These are phyloP conservation scores for Chymomyza procnemis DNA, from an alignment of 2,888 invertebrate species.

Conservation along the genomic window DNA sequence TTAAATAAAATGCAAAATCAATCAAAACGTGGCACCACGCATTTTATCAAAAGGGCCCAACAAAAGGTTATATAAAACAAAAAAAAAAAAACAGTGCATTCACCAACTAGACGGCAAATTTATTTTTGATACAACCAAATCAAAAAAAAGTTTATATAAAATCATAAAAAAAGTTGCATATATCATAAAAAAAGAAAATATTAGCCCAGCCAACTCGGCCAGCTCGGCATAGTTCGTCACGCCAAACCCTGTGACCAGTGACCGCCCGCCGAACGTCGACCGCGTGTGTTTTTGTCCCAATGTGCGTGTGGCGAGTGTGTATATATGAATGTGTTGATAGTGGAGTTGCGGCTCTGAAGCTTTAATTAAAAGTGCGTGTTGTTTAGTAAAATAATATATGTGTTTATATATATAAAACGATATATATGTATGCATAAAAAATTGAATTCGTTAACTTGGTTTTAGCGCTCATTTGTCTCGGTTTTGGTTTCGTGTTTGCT, in stretches of 20 bases:
- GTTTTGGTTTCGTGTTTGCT: not conserved
- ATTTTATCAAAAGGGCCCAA: conserved; percentile 2
- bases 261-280: not conserved
- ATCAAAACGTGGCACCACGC: not conserved
- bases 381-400: not conserved
- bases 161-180: conserved; percentile 4
- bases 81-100: conserved; percentile 22
- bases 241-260: not conserved
- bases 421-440: conserved; percentile 1
- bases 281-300: conserved; percentile 18
- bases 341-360: conserved; percentile 9
- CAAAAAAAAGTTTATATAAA: not conserved
- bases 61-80: conserved; percentile 21
- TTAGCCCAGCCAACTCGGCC: conserved; percentile 42
- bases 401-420: not conserved
- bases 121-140: conserved; percentile 36
- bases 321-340: not conserved
- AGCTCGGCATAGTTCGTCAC: conserved; percentile 23
- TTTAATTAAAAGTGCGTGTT: conserved; percentile 52
- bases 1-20: not conserved
- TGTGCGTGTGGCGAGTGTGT: conserved; percentile 9
- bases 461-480: conserved; percentile 56
- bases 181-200: conserved; percentile 23
- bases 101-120: conserved; percentile 14
- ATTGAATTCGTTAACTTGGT: not conserved